Conservation (phyloP, 2,888 invertebrate genomes). For the Xylophagus ater region DNA sequence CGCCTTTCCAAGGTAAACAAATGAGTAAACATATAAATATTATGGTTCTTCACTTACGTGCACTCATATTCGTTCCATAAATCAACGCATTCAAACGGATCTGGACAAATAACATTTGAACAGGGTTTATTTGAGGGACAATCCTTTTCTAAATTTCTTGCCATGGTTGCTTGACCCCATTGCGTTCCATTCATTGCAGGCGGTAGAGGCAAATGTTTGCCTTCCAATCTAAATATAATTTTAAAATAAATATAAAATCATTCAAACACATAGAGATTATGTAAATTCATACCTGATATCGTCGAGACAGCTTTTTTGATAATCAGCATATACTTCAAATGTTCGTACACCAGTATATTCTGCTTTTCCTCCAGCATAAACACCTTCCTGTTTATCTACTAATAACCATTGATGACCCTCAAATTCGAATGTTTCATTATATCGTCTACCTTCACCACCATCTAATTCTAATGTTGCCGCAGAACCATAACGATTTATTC, state of each 20-base stretch:
- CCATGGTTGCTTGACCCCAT: slow-evolving; percentile 93
- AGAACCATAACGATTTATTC: slow-evolving; percentile 82
- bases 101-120: slow-evolving; percentile 85
- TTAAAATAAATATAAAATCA: slow-evolving; percentile 27
- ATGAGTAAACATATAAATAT: too few species aligned
- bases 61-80: slow-evolving; percentile 98
- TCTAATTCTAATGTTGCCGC: slow-evolving; percentile 87
- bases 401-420: slow-evolving; percentile 84
- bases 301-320: slow-evolving; percentile 74
- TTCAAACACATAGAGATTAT: slow-evolving; percentile 49
- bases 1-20: too few species aligned
- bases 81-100: slow-evolving; percentile 89
- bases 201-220: slow-evolving; percentile 86
- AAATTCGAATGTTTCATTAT: slow-evolving; percentile 85
- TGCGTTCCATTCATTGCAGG: slow-evolving; percentile 92
- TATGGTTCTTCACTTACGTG: slow-evolving; percentile 76
- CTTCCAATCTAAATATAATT: slow-evolving; percentile 58
- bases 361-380: slow-evolving; percentile 91
- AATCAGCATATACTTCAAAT: slow-evolving; percentile 89
- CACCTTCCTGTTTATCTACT: slow-evolving; percentile 89
- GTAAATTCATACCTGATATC: slow-evolving; percentile 43
- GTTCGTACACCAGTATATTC: slow-evolving; percentile 89
- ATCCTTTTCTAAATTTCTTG: slow-evolving; percentile 77
- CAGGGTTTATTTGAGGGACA: slow-evolving; percentile 94
- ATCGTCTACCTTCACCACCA: slow-evolving; percentile 86